These are phyloP conservation scores for Drosophila nr. fundita DNA, from an alignment of 2,888 invertebrate genomes.

Conservation along the genomic window DNA sequence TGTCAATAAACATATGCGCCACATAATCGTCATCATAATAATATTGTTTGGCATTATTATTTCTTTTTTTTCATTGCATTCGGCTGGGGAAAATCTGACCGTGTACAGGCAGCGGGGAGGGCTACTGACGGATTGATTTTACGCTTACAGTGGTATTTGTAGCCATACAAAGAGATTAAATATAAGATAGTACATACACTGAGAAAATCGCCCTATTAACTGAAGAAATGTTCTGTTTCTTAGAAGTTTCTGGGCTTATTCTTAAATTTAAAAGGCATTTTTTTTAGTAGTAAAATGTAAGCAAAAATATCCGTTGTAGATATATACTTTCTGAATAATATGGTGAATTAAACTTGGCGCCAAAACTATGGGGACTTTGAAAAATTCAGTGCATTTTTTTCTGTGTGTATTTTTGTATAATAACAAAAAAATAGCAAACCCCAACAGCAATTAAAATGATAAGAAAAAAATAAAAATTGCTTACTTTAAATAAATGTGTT, in stretches of 20 bases:
- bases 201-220: background rate
- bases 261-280: too few relatives aligned
- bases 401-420: background rate
- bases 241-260: too few relatives aligned
- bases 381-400: fast-evolving
- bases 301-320: too few relatives aligned
- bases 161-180: background rate
- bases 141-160: slow-evolving; percentile 22
- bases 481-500: background rate
- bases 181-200: background rate
- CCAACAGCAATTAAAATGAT: background rate
- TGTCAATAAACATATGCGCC: slow-evolving; percentile 79
- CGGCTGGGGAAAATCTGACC: background rate
- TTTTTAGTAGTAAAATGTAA: too few relatives aligned
- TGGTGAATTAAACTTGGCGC: background rate
- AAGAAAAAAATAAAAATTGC: background rate
- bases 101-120: slow-evolving; percentile 9
- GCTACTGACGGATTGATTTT: slow-evolving; percentile 11
- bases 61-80: background rate
- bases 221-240: background rate
- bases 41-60: slow-evolving; percentile 57
- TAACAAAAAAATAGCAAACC: background rate
- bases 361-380: background rate
- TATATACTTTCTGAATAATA: background rate
- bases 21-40: slow-evolving; percentile 75